phyloP scores from a whole-genome alignment of 2,113 vertebrate genomes.

The Grantiella picta region DNA sequence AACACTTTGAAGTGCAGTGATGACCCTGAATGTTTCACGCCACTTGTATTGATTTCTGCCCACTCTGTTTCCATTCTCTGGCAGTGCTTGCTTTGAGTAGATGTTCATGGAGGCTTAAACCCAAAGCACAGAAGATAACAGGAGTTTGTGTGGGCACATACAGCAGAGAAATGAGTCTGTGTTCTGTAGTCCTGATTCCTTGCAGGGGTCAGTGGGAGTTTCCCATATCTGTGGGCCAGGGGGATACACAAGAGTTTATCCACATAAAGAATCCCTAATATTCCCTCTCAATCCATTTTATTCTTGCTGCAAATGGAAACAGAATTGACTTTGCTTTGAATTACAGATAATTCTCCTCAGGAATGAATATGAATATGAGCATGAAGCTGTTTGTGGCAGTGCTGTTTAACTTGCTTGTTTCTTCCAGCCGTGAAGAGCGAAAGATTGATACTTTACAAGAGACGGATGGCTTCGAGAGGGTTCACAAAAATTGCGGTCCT shows the following conservation, averaged over 20 bases:
- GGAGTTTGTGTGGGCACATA: background rate
- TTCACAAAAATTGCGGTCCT: background rate
- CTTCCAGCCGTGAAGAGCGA: slow-evolving; percentile 23
- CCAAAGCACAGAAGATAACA: background rate
- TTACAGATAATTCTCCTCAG: background rate
- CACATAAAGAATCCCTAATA: background rate
- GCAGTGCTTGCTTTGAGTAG: background rate
- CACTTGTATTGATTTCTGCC: fast-evolving
- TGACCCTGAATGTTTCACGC: background rate
- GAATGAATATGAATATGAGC: background rate
- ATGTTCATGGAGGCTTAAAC: background rate
- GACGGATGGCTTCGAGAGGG: background rate
- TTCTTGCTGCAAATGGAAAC: background rate
- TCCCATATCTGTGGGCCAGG: too few species aligned
- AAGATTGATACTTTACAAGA: background rate
- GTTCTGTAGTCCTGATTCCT: background rate
- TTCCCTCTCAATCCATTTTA: background rate
- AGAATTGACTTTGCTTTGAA: background rate
- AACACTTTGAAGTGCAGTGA: background rate
- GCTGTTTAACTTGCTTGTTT: background rate
- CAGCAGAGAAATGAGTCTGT: background rate
- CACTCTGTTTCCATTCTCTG: background rate
- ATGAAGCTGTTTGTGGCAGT: background rate
- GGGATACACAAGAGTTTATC: background rate
- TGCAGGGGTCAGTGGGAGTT: background rate